Evolutionary conservation across 2,113 vertebrate species (phyloP).

Genomic region (Arvicanthis niloticus): DNA sequence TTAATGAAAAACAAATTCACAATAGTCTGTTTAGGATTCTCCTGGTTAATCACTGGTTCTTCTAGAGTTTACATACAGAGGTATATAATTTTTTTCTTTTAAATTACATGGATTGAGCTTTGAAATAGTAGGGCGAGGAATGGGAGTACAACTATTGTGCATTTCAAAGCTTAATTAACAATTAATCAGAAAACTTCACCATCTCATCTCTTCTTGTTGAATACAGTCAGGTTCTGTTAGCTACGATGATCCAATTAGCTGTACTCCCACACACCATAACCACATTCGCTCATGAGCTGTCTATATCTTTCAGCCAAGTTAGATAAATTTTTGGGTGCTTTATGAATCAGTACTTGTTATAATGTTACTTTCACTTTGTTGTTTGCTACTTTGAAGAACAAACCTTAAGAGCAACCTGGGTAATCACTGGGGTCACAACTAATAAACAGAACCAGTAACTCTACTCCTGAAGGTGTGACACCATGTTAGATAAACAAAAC

Average conservation of each 20-base stretch:
- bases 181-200: constrained; percentile 4
- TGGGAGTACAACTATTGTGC: background rate
- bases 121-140: background rate
- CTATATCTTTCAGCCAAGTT: constrained; percentile 11
- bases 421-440: background rate
- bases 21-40: background rate
- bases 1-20: background rate
- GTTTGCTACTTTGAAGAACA: background rate
- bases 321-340: background rate
- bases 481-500: background rate
- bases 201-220: background rate
- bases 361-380: constrained; percentile 43
- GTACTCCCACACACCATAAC: background rate
- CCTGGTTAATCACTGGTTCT: constrained; percentile 4
- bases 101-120: background rate
- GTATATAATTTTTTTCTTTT: background rate
- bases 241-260: constrained; percentile 12
- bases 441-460: background rate
- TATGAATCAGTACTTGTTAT: background rate
- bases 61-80: background rate
- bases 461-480: background rate
- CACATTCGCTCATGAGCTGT: background rate
- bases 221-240: constrained; percentile 2
- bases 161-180: constrained; percentile 49
- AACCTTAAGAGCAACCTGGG: background rate